Evolutionary conservation across 1,140 invertebrate species (phyloP).

Genomic region (Aphelenchoides avenae): DNA sequence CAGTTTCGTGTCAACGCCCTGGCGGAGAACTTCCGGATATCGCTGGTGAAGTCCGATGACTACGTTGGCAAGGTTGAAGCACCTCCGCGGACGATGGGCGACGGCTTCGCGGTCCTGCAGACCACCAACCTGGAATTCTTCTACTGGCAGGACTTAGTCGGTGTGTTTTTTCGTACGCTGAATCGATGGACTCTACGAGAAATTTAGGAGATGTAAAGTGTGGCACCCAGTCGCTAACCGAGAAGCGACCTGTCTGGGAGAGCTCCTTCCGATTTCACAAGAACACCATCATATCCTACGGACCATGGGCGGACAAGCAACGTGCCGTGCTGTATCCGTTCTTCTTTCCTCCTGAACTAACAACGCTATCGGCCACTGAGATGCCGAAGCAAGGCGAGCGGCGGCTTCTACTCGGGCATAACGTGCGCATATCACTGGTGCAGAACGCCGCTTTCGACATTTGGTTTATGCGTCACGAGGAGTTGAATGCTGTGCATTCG

Average conservation of each 20-base stretch:
- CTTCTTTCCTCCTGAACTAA: slow-evolving; percentile 87
- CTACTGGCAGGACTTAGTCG: slow-evolving; percentile 56
- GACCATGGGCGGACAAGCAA: slow-evolving; percentile 94
- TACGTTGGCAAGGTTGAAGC: slow-evolving; percentile 81
- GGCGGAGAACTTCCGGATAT: slow-evolving; percentile 82
- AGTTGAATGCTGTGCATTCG: slow-evolving; percentile 51
- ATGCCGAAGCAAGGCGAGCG: slow-evolving; percentile 51
- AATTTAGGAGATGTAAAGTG: slow-evolving; percentile 44
- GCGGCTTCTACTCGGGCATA: slow-evolving; percentile 43
- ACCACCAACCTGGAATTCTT: slow-evolving; percentile 71
- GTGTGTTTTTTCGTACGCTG: slow-evolving; percentile 17
- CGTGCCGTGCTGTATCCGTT: slow-evolving; percentile 89
- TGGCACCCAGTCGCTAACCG: slow-evolving; percentile 22
- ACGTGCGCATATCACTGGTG: slow-evolving; percentile 43
- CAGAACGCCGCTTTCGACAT: slow-evolving; percentile 52
- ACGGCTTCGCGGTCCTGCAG: slow-evolving; percentile 92
- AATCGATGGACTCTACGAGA: background rate
- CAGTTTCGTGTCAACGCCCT: slow-evolving; percentile 93
- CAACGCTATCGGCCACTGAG: slow-evolving; percentile 61
- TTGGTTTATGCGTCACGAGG: slow-evolving; percentile 57
- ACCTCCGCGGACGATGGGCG: slow-evolving; percentile 91
- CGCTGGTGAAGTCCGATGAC: slow-evolving; percentile 37
- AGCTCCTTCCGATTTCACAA: slow-evolving; percentile 67
- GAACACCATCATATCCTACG: slow-evolving; percentile 93
- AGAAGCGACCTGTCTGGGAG: slow-evolving; percentile 49